These are phyloP conservation scores for Cecidostiba fungosa DNA, from an alignment of 2,888 invertebrate species.

Conservation along the genomic window DNA sequence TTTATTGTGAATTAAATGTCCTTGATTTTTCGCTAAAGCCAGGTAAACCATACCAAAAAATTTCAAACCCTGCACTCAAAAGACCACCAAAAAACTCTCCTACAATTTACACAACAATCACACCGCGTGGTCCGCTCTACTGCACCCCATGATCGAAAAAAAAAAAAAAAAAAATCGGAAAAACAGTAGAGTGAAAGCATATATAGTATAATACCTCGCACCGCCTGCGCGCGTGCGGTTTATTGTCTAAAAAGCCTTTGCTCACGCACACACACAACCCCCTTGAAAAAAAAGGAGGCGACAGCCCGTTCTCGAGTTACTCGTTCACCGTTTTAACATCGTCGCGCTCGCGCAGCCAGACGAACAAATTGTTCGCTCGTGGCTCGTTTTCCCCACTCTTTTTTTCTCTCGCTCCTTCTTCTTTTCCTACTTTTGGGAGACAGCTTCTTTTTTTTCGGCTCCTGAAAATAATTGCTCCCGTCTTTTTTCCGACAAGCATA, in stretches of 20 bases:
- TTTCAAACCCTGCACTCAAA: no score
- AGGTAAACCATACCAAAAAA: no score
- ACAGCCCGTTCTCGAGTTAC: conserved; percentile 55
- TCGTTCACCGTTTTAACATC: conserved; percentile 29
- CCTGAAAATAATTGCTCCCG: conserved; percentile 46
- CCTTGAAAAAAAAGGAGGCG: conserved; percentile 23
- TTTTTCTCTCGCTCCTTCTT: background rate
- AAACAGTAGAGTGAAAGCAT: conserved; percentile 29
- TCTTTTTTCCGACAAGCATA: conserved; percentile 6
- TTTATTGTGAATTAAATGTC: no score
- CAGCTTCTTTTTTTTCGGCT: conserved; percentile 26
- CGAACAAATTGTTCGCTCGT: background rate
- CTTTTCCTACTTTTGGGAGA: conserved; percentile 46
- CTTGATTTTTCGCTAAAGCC: no score
- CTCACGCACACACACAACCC: background rate
- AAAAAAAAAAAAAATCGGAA: conserved; percentile 20
- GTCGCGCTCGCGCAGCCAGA: conserved; percentile 1
- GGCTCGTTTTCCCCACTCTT: background rate
- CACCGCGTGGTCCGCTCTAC: background rate
- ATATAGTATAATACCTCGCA: background rate
- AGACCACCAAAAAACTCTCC: no score
- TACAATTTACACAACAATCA: background rate
- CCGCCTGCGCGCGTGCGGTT: conserved; percentile 18
- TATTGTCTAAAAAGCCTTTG: conserved; percentile 52
- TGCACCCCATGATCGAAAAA: background rate